phyloP scores from a whole-genome alignment of 2,888 invertebrate species.

The Erebia epiphron region DNA sequence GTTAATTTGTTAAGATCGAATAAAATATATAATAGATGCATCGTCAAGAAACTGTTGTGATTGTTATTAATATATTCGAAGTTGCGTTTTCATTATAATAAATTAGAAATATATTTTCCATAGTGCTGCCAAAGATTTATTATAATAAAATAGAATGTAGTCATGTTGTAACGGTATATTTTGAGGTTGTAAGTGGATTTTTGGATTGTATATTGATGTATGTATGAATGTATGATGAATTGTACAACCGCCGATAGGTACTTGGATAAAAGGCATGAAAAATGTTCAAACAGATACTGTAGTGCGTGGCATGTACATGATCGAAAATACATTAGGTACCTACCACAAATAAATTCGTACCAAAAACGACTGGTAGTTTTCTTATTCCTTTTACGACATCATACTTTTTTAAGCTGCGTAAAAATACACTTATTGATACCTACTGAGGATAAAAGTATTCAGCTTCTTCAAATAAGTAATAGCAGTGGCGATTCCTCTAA shows the following conservation, averaged over 20 bases:
- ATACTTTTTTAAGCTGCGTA: no score
- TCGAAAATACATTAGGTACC: constrained; percentile 67
- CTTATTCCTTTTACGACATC: background rate
- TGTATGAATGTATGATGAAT: constrained; percentile 60
- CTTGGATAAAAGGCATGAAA: constrained; percentile 16
- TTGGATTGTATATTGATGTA: constrained; percentile 77
- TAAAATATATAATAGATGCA: constrained; percentile 60
- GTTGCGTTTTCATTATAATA: constrained; percentile 80
- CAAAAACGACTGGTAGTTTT: constrained; percentile 4
- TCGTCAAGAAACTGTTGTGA: constrained; percentile 79
- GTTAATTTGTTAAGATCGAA: constrained; percentile 45
- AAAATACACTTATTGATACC: no score
- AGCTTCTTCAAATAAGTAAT: no score
- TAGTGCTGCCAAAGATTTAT: constrained; percentile 83
- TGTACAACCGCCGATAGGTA: constrained; percentile 53
- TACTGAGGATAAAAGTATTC: no score
- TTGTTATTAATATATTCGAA: constrained; percentile 78
- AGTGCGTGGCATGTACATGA: constrained; percentile 50
- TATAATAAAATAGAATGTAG: constrained; percentile 74
- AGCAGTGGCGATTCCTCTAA: no score
- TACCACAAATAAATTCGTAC: constrained; percentile 66
- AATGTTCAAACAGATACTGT: constrained; percentile 26
- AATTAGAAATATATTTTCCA: constrained; percentile 82
- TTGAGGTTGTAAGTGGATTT: constrained; percentile 78
- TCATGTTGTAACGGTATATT: constrained; percentile 75